Base-by-base conservation (phyloP, 2,888 invertebrate species). In the Eudemis profundana region DNA sequence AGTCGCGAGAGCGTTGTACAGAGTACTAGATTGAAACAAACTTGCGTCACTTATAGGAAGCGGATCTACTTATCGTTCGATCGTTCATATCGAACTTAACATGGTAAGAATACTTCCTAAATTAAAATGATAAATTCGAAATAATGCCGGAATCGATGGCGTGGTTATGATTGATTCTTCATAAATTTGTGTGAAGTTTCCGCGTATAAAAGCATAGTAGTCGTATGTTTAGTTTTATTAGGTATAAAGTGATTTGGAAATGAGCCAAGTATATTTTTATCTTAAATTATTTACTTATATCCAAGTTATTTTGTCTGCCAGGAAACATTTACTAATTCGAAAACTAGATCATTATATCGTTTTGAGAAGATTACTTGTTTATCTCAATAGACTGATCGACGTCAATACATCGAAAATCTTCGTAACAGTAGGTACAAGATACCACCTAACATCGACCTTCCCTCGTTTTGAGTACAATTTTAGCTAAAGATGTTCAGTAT, bases 101-200 rank as follows among this genome's bases (percentile, higher is more conserved):
- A 79, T 83, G 83, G 83, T 74, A 72, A 70, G 68, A 83, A 78
- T 78, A 89, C 89, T 91, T 91, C 91, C 91, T 91, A 91, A 89
- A 86, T 78, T 80, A 74, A 77, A 77, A 79, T 77, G 76, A 81
- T 81, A 78, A 78, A 81, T 76, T 77, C 76, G 78, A 76, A 78
- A 82, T 84, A 81, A 82, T 90, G 88, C 89, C 91, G 91, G 91
- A 90, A 89, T 82, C 61, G 61, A 66, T 70, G 66, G 69, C 78
- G 74, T 74, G 68, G 73, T 46, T 75, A 72, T 88, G 88, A 88
- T 87, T 86, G 87, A 88, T 86, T 79, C 79, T 75, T 73, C 74
- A 76, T 75, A 75, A 74, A 79, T 75, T 77, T 78, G 78, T 78
- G 74, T 75, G 72, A 73, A 70, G 74, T 80, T 90, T 91, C 91